These are phyloP conservation scores for Ormyrus labotus DNA, from an alignment of 2,888 invertebrate species.

Conservation along the genomic window DNA sequence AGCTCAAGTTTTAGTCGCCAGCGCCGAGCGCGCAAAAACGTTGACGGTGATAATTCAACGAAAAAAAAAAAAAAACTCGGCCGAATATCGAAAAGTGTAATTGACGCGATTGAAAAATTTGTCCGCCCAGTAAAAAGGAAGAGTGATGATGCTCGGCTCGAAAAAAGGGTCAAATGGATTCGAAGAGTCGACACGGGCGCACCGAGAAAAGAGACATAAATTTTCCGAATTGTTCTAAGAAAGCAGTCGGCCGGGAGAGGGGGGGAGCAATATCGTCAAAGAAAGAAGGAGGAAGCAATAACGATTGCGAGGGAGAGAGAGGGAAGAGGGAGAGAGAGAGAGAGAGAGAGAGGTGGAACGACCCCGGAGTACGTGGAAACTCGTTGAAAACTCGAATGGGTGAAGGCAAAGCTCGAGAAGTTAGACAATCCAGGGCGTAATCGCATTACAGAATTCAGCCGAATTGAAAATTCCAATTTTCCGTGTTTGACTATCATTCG, in stretches of 20 bases:
- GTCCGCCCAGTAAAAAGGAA: not conserved
- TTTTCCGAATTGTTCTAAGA: conserved; percentile 34
- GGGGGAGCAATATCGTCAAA: conserved; percentile 11
- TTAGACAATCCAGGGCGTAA: conserved; percentile 53
- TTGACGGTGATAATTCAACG: too few species aligned
- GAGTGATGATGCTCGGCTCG: not conserved
- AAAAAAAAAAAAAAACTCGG: too few species aligned
- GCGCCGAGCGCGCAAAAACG: too few species aligned
- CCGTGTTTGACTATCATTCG: conserved; percentile 44
- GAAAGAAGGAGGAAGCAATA: conserved; percentile 7
- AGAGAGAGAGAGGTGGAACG: not conserved
- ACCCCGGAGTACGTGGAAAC: conserved; percentile 42
- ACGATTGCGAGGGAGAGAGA: not conserved
- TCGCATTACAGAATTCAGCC: conserved; percentile 50
- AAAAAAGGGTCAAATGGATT: too few species aligned
- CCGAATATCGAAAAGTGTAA: not conserved
- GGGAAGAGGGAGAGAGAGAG: not conserved
- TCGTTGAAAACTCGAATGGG: conserved; percentile 54
- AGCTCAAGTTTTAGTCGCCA: too few species aligned
- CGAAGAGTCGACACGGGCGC: not conserved
- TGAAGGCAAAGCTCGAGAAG: conserved; percentile 37
- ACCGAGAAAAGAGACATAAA: conserved; percentile 14
- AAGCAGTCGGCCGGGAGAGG: not conserved
- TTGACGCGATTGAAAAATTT: conserved; percentile 1
- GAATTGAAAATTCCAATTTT: conserved; percentile 54